Conservation (phyloP, 2,888 invertebrate genomes). For the Drosophila nr. perissopoda region DNA sequence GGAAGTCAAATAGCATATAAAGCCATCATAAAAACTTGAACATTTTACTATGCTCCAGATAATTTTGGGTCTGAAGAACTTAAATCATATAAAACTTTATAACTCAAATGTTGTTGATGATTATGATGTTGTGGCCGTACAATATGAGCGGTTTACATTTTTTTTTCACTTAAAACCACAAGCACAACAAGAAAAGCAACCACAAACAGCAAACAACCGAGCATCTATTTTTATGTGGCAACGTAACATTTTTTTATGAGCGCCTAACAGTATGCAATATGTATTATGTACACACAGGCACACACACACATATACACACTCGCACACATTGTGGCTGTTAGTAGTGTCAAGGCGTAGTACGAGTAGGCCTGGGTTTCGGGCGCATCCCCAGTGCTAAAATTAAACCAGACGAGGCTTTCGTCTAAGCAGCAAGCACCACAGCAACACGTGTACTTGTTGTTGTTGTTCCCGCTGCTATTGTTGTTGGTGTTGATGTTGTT, state of each 20-base stretch:
- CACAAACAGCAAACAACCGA: constrained; percentile 33
- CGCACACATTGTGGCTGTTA: constrained; percentile 33
- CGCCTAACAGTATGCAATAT: constrained; percentile 75
- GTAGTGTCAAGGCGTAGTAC: constrained; percentile 65
- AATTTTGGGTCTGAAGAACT: constrained; percentile 49
- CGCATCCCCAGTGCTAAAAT: constrained; percentile 66
- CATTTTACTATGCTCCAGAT: constrained; percentile 44
- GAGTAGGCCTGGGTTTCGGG: constrained; percentile 29
- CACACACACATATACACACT: not conserved
- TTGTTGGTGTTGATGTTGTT: constrained; percentile 32
- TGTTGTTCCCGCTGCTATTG: constrained; percentile 35
- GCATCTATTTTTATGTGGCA: constrained; percentile 71
- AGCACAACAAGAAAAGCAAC: constrained; percentile 23
- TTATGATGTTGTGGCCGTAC: constrained; percentile 49
- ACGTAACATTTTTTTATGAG: constrained; percentile 71
- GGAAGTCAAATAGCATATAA: constrained; percentile 14
- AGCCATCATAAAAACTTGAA: constrained; percentile 37
- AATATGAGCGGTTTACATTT: constrained; percentile 59
- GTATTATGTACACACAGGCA: constrained; percentile 45
- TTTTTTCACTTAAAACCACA: constrained; percentile 28
- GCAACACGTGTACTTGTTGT: constrained; percentile 62
- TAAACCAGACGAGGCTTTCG: constrained; percentile 73
- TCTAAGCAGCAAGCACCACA: constrained; percentile 55
- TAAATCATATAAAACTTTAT: constrained; percentile 75
- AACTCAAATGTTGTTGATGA: constrained; percentile 70